These are phyloP conservation scores for Kryphioiulus occultus DNA, from an alignment of 2,888 invertebrate species.

Conservation along the genomic window DNA sequence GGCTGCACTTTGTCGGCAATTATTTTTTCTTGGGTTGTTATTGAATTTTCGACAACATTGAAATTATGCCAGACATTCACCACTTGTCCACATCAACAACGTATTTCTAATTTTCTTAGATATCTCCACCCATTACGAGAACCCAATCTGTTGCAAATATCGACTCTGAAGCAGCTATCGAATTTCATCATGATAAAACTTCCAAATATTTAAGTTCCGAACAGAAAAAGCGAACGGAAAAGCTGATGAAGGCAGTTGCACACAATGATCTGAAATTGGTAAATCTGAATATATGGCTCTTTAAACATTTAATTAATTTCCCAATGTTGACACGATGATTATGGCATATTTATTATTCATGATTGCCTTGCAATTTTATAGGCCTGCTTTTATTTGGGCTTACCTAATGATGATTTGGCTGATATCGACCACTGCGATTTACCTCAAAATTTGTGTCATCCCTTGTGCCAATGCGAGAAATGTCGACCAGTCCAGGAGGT, in stretches of 20 bases:
- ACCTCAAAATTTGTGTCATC: slow-evolving; percentile 43
- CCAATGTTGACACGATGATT: background rate
- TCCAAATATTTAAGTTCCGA: background rate
- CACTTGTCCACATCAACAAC: too few relatives aligned
- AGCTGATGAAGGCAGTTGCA: slow-evolving; percentile 36
- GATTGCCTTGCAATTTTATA: background rate
- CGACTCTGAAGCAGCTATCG: background rate
- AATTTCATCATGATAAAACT: background rate
- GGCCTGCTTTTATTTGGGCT: slow-evolving; percentile 46
- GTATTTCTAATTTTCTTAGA: background rate
- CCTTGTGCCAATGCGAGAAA: slow-evolving; percentile 46
- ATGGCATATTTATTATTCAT: background rate
- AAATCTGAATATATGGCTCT: background rate
- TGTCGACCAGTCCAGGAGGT: slow-evolving; percentile 43
- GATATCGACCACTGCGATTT: background rate
- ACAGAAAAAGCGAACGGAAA: slow-evolving; percentile 22
- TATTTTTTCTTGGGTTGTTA: too few relatives aligned
- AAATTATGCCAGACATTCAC: background rate
- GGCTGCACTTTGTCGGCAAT: too few relatives aligned
- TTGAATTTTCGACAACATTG: background rate
- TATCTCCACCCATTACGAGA: background rate
- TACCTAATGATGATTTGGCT: slow-evolving; percentile 25
- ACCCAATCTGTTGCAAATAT: background rate
- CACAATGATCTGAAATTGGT: slow-evolving; percentile 46
- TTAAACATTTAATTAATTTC: too few relatives aligned